Conservation (phyloP, 2,113 vertebrate species). For the Numenius arquata region DNA sequence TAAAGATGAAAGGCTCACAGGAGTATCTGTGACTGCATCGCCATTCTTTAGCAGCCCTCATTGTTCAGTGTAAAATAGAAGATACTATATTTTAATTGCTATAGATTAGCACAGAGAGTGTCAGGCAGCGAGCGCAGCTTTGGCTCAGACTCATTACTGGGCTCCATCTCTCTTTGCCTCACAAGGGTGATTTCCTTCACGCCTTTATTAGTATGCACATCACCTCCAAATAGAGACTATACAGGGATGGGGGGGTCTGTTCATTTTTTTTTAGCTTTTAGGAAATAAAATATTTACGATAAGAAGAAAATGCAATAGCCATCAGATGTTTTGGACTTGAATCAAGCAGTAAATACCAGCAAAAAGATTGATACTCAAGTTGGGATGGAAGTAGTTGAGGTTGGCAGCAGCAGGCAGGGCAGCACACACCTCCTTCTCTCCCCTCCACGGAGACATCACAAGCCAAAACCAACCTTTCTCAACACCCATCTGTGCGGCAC, state of each 20-base stretch:
- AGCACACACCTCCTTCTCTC: neutral
- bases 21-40: neutral
- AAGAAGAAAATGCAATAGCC: neutral
- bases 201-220: neutral
- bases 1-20: neutral
- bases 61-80: neutral
- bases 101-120: neutral
- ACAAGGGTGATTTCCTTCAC: neutral
- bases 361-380: neutral
- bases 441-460: accelerated
- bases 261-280: neutral
- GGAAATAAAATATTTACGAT: neutral
- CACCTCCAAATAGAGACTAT: neutral
- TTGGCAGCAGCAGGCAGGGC: too few relatives aligned
- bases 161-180: neutral
- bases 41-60: neutral
- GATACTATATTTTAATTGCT: neutral
- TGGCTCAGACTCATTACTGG: neutral
- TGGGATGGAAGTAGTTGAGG: neutral
- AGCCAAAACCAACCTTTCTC: neutral
- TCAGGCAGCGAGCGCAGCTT: neutral
- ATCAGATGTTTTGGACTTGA: neutral
- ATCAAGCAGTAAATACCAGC: neutral
- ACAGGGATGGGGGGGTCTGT: neutral
- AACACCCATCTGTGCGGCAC: accelerated